Evolutionary conservation across 2,113 vertebrate genomes (phyloP), one percentile per base, ranked within the genome.

Genomic region (Rhegmatorhina hoffmannsi): DNA sequence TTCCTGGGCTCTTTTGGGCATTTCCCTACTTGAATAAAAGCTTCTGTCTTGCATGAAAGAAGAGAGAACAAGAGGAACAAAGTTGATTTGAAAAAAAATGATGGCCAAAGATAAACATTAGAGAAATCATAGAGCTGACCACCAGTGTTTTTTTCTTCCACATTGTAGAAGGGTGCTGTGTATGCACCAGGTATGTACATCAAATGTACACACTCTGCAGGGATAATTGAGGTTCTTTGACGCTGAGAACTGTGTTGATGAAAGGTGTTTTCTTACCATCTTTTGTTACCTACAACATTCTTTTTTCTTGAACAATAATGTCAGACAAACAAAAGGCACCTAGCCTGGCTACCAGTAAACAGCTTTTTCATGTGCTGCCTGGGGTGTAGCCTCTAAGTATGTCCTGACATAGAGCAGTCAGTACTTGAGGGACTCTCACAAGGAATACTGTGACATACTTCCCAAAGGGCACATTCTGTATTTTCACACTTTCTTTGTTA

Each of bases 151-250:
- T 36, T 84, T 68, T 44, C 9, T 11, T 77, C 10, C 13, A 6
- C 1, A 0, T 25, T 49, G 13, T 53, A 67, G 7, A 59, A 26
- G 19, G 9, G 4, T 64, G 9, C 21, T 70, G 28, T 29, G 26
- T 0, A 0, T 38, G 20, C 19, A 47, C 12, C 46, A 46, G 33
- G 4, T 66, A 3, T 10, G 1, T 69, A 25, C 17, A 11, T 59
- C 4, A 4, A n/a, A 36, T 13, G 6, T 40, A 12, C 6, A 3
- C 23, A 2, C 43, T 64, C 5, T 46, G 50, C 7, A 26, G 49
- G 33, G 36, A 7, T 2, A 0, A 29, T 43, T 36, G 8, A 66
- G 21, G 7, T 33, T 91, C 62, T 44, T 66, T 4, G 1, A 9
- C 69, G 21, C 46, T 50, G 38, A 62, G 25, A 77, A 17, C 31